Conservation (phyloP, 2,888 invertebrate genomes). For the Erpobdella octoculata region DNA sequence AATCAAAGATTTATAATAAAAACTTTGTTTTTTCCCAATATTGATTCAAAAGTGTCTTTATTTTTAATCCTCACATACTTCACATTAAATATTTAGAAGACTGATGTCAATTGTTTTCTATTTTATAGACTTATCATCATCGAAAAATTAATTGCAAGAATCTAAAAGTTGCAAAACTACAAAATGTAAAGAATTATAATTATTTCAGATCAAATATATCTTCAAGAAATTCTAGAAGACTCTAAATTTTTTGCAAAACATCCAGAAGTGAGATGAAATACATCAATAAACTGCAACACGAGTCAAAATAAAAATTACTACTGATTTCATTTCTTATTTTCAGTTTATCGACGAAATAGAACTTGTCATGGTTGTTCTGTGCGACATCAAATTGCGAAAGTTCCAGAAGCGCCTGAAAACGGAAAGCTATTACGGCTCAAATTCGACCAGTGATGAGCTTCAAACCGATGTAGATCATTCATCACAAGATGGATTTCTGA, state of each 20-base stretch:
- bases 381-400: conserved; percentile 15
- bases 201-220: background rate
- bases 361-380: conserved; percentile 14
- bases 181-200: too few species aligned
- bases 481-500: background rate
- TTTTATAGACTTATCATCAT: too few species aligned
- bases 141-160: too few species aligned
- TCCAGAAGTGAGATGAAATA: conserved; percentile 10
- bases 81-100: too few species aligned
- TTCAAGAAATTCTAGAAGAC: conserved; percentile 12
- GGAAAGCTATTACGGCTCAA: too few species aligned
- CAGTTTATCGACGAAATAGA: conserved; percentile 19
- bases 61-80: too few species aligned
- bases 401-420: conserved; percentile 11
- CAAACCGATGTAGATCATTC: background rate
- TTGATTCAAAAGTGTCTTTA: too few species aligned
- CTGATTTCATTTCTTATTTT: background rate
- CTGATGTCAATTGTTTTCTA: too few species aligned
- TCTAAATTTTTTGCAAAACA: conserved; percentile 11
- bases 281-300: background rate
- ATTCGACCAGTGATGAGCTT: background rate
- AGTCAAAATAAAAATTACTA: background rate
- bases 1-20: too few species aligned
- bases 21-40: too few species aligned
- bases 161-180: too few species aligned